Evolutionary conservation across 2,888 invertebrate species (phyloP), one percentile per base, ranked within the genome.

Genomic region (Drosophila nr. fundita): DNA sequence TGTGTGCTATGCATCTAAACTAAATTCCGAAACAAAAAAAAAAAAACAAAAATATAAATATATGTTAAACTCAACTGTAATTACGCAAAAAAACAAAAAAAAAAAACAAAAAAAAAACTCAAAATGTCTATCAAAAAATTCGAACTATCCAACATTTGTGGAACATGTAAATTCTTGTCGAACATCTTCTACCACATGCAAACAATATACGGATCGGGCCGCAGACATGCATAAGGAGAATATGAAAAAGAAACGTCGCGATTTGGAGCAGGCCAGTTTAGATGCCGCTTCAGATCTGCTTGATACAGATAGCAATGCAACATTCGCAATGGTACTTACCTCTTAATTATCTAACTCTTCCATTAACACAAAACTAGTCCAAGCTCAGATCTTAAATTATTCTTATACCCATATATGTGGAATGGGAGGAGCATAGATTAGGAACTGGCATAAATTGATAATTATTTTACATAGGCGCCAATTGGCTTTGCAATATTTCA

Each of bases 271-370:
- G 83, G 96, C 96, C 54, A 97, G 96, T 81, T 95, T 97, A 94
- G 98, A 98, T 91, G 97, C 97, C 49, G 95, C 97, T 54, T 96
- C 97, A 48, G 97, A 97, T 92, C 95, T 97, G 77, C 94, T 97
- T 91, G 98, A 98, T 91, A 96, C 96, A 36, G 98, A 98, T 93
- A 97, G 97, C 93, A 96, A 97, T 91, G 96, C 97, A 69, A 97
- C 97, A 74, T 98, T 98, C 93, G 97, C 97, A 92, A 98, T 98
- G 98, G 98, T 98, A 96, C 91, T 91, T 91, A 90, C 82, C 80
- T 82, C 69, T 78, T 71, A 83, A 82, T 82, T 84, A 76, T 72
- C 49, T 61, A 58, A 59, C 45, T 63, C 42, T 62, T 72, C 58
- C 68, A 29, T 40, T 27, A 58, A 27, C 24, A 6, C 2, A 48